A percentile compares a stretch with the other conserved stretches of the same genome.
Conservation (phyloP, 1,140 invertebrate genomes). For the Drosophila prosaltans region DNA sequence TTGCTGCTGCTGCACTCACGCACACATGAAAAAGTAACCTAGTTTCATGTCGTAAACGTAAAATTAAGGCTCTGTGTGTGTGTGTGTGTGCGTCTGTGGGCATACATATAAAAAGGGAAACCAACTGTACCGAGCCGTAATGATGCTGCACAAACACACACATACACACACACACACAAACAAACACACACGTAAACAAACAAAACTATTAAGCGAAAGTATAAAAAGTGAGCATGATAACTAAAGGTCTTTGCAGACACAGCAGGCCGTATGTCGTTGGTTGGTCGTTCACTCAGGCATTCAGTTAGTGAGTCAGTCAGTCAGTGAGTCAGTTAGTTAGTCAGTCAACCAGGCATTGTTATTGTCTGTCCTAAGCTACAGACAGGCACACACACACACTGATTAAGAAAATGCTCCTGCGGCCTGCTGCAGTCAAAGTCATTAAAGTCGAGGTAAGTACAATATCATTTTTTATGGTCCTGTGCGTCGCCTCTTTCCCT, state of each 20-base stretch:
- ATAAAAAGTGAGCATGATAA: constrained; percentile 79
- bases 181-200: constrained; percentile 52
- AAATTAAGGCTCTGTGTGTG: constrained; percentile 53
- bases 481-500: constrained; percentile 12
- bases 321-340: constrained; percentile 23
- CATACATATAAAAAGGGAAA: constrained; percentile 67
- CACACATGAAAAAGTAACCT: constrained; percentile 76
- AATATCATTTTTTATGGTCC: constrained; percentile 71
- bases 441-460: constrained; percentile 77
- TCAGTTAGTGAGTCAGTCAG: constrained; percentile 29
- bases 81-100: constrained; percentile 55
- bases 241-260: constrained; percentile 66
- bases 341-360: constrained; percentile 54
- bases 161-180: constrained; percentile 16
- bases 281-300: constrained; percentile 22
- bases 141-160: constrained; percentile 48
- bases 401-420: constrained; percentile 56
- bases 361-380: constrained; percentile 67
- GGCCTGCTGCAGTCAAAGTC: constrained; percentile 61
- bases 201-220: constrained; percentile 76
- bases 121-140: constrained; percentile 52
- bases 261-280: constrained; percentile 23
- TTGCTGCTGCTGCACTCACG: constrained; percentile 50
- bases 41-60: constrained; percentile 78
- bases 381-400: constrained; percentile 38